Evolutionary conservation across 2,888 invertebrate species (phyloP).

Genomic region (Eilema griseolum): DNA sequence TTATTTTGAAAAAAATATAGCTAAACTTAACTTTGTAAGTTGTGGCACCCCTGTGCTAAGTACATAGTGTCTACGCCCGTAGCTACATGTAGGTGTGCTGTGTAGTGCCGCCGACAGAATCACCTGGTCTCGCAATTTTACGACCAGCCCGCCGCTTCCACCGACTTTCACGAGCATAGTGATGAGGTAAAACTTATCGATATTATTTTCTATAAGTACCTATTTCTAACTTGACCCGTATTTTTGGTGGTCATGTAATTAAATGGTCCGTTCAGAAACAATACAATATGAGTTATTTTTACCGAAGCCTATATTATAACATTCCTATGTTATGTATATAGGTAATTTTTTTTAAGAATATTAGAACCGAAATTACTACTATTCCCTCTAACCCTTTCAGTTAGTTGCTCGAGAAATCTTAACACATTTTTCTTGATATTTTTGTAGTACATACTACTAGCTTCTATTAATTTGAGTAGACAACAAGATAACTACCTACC

Average conservation of each 20-base stretch:
- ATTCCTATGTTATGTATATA: background rate
- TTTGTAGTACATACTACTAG: background rate
- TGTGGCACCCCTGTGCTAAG: constrained; percentile 50
- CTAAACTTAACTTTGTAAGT: background rate
- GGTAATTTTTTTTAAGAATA: background rate
- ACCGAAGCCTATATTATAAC: background rate
- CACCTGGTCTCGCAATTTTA: constrained; percentile 85
- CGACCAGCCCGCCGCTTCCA: constrained; percentile 73
- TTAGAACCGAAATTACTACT: no score
- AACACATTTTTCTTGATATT: background rate
- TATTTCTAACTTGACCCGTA: background rate
- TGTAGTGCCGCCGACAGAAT: constrained; percentile 73
- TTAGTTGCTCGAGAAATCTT: no score
- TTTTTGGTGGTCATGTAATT: background rate
- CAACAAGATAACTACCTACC: background rate
- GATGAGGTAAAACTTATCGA: constrained; percentile 29
- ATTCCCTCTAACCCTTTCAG: no score
- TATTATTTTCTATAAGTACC: no score
- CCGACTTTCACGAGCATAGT: constrained; percentile 63
- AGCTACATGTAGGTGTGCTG: constrained; percentile 52
- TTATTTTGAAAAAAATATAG: background rate
- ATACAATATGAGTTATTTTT: background rate
- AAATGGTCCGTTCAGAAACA: background rate
- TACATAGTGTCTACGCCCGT: constrained; percentile 50
- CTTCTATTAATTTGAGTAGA: no score